These are phyloP conservation scores for Acanthisitta chloris DNA, from an alignment of 2,113 vertebrate species.

Conservation along the genomic window DNA sequence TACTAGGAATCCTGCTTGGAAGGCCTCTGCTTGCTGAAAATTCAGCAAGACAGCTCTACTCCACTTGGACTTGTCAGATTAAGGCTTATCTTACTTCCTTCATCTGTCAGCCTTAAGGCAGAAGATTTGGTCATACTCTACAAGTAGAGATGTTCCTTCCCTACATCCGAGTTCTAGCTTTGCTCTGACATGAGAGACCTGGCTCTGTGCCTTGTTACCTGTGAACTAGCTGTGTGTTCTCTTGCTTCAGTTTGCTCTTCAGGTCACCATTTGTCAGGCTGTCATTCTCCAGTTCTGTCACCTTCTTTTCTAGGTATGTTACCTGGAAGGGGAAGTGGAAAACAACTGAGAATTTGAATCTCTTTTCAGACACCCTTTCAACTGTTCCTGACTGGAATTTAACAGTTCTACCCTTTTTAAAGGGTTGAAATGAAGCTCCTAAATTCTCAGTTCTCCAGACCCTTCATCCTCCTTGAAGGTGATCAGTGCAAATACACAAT, in stretches of 20 bases:
- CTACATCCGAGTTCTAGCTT: not conserved
- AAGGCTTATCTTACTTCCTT: not conserved
- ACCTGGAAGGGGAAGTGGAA: conserved; percentile 72
- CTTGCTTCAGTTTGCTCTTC: conserved; percentile 92
- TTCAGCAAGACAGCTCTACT: not conserved
- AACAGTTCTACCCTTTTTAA: not conserved
- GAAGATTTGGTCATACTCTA: not conserved
- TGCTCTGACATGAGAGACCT: not conserved
- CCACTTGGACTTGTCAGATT: not conserved
- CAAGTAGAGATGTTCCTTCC: not conserved
- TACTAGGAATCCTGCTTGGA: not conserved
- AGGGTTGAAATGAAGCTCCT: not conserved
- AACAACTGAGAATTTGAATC: not conserved
- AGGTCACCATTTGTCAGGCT: conserved; percentile 86
- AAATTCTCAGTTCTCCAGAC: not conserved
- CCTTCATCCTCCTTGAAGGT: not conserved
- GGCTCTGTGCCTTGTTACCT: conserved; percentile 73
- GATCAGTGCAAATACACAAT: not conserved
- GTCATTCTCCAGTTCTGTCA: conserved; percentile 91
- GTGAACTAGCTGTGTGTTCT: conserved; percentile 93
- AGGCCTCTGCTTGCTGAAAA: not conserved
- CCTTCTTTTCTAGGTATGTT: conserved; percentile 90
- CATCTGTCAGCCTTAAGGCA: not conserved
- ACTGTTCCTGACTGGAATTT: not conserved
- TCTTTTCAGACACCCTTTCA: not conserved